These are phyloP conservation scores for Troides aeacus DNA, from an alignment of 2,888 invertebrate genomes.

Conservation along the genomic window DNA sequence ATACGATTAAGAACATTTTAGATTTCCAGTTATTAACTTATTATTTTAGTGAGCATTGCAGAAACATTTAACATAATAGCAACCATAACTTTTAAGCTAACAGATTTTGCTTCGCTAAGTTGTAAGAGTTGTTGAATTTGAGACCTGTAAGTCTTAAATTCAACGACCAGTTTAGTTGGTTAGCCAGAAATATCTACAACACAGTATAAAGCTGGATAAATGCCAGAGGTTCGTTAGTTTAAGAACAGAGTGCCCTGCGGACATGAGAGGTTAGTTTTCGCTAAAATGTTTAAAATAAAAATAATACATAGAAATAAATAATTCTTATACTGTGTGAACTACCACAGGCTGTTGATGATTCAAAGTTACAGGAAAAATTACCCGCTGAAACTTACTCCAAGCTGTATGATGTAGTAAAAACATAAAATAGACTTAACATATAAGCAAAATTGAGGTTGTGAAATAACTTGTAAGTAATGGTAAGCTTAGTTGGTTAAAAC, in stretches of 20 bases:
- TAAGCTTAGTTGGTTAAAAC: conserved; percentile 6
- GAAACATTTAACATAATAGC: background rate
- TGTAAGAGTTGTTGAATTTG: background rate
- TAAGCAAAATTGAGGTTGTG: background rate
- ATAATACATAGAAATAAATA: background rate
- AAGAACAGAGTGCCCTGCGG: conserved; percentile 9
- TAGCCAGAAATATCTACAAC: conserved; percentile 10
- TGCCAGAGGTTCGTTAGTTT: conserved; percentile 20
- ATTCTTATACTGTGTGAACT: too few species aligned
- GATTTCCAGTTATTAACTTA: background rate
- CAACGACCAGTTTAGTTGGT: conserved; percentile 10
- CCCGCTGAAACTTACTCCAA: too few species aligned
- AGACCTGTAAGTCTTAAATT: conserved; percentile 2
- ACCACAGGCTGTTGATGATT: too few species aligned
- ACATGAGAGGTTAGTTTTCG: conserved; percentile 9
- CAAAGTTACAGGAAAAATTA: too few species aligned
- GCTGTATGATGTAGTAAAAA: too few species aligned
- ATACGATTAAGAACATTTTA: too few species aligned
- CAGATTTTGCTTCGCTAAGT: background rate
- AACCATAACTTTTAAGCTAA: background rate
- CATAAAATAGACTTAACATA: background rate
- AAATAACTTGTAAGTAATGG: background rate
- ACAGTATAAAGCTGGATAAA: conserved; percentile 16
- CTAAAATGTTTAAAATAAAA: background rate
- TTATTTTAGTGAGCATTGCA: background rate